A percentile compares a stretch with the other conserved stretches of the same genome.
Evolutionary conservation across 2,113 vertebrate species (phyloP).

Genomic region (Cyanistes caeruleus): DNA sequence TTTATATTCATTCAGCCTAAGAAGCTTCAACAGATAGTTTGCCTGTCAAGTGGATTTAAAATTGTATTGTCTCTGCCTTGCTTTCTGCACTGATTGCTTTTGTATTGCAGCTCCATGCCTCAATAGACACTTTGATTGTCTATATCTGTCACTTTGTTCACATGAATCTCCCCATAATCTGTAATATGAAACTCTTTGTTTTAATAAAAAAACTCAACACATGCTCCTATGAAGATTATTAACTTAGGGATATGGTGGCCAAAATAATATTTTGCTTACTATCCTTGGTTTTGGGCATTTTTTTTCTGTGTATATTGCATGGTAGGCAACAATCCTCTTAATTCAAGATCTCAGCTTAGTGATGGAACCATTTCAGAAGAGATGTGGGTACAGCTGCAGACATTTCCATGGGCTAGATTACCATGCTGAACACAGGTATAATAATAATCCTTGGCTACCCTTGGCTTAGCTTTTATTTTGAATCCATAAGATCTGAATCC

Average conservation of each 20-base stretch:
- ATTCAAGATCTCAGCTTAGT: background rate
- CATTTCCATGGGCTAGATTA: background rate
- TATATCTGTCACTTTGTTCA: slow-evolving; percentile 64
- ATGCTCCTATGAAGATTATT: slow-evolving; percentile 21
- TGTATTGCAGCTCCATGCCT: slow-evolving; percentile 71
- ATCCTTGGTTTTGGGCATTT: background rate
- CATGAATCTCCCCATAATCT: slow-evolving; percentile 55
- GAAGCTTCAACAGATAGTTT: slow-evolving; percentile 73
- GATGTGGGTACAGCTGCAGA: background rate
- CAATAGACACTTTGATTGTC: slow-evolving; percentile 72
- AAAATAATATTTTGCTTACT: slow-evolving; percentile 33
- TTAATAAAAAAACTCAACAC: slow-evolving; percentile 40
- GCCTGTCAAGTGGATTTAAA: slow-evolving; percentile 74
- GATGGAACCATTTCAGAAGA: background rate
- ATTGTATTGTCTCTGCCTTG: slow-evolving; percentile 66
- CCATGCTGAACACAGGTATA: background rate
- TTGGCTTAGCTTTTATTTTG: slow-evolving; percentile 31
- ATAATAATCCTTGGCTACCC: background rate
- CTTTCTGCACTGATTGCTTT: slow-evolving; percentile 70
- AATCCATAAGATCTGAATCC: background rate
- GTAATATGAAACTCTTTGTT: slow-evolving; percentile 44
- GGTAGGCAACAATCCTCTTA: background rate
- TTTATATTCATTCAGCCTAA: slow-evolving; percentile 70
- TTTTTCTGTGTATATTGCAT: background rate
- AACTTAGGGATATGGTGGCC: background rate